Base-by-base conservation (phyloP, 2,797 vertebrate genomes). In the Corythornis leucogaster region DNA sequence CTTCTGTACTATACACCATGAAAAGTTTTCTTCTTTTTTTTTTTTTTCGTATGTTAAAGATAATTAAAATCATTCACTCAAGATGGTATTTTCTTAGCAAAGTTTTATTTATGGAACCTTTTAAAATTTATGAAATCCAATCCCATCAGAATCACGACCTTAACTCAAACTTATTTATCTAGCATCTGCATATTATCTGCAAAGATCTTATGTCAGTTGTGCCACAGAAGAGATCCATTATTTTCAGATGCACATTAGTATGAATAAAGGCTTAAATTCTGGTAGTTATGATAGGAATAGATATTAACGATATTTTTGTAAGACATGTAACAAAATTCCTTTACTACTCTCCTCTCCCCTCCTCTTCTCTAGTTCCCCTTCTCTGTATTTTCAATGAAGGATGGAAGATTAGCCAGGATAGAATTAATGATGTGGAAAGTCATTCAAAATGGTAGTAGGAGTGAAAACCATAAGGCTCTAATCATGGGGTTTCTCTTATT, bases 41-140 rank as follows among this genome's bases (percentile, higher is more conserved):
- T 45, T 25, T 50, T 26, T 5, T 50, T 68, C 42, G 4, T 3
- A 4, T 57, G 59, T 63, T 57, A 33, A 87, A 61, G 35, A 57
- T 12, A 90, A 77, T 59, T 87, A 59, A 87, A 80, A 63, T 53
- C 2, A 42, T 68, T 15, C 5, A 42, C 28, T 57, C 22, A 35
- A 22, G 18, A 48, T 42, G 13, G 61, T 70, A 83, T 90, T 54
- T 64, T 83, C n/a, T 50, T 68, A 57, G 74, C 64, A 28, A 75
- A 25, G 9, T 38, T 85, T 82, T 87, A 40, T 92, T 93, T 89
- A 85, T 82, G 26, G 31, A 89, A 81, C 21, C 35, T 63, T 82
- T 87, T 46, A 73, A 89, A 89, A 74, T 15, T 68, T 58, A 81
- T 66, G 35, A 86, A 94, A 68, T 62, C 10, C 5, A 45, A 43